A percentile compares a stretch with the other conserved stretches of the same genome.
These are phyloP conservation scores for Sarcoramphus papa DNA, from an alignment of 2,797 vertebrate species.

Conservation along the genomic window DNA sequence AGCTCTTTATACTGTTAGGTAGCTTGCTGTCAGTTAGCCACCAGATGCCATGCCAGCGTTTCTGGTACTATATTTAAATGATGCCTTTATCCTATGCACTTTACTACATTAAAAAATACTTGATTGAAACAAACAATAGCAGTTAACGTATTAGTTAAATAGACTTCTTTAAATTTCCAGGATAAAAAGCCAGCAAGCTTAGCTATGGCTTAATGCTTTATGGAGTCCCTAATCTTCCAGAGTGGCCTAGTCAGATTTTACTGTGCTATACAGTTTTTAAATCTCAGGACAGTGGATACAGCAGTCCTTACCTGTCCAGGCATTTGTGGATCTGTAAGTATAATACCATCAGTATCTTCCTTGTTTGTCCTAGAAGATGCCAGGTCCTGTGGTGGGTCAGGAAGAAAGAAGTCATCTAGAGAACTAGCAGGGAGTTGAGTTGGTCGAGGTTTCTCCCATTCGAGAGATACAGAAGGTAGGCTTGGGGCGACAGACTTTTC, in stretches of 20 bases:
- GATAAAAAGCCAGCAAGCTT: neutral
- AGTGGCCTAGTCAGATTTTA: neutral
- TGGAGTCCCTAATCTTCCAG: neutral
- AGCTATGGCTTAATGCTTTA: neutral
- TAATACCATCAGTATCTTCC: constrained; percentile 34
- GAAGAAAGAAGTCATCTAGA: constrained; percentile 77
- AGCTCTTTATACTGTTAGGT: neutral
- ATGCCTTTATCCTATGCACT: neutral
- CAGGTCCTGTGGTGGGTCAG: constrained; percentile 71
- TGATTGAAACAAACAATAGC: neutral
- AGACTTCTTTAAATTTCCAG: neutral
- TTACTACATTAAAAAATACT: neutral
- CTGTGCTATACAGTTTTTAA: neutral
- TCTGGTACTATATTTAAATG: neutral
- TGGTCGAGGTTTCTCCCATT: constrained; percentile 82
- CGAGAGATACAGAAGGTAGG: constrained; percentile 55
- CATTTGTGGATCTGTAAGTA: constrained; percentile 65
- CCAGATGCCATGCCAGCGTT: neutral
- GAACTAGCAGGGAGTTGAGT: constrained; percentile 72
- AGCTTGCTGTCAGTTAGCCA: neutral
- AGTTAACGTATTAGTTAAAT: neutral
- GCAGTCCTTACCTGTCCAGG: constrained; percentile 81
- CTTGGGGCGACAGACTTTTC: constrained; percentile 70
- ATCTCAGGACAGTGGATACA: neutral
- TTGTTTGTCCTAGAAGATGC: constrained; percentile 19